Percentiles rank a stretch among this genome's conserved stretches.
These are phyloP conservation scores for Onychomys leucogaster DNA, from an alignment of 2,797 vertebrate genomes.

Conservation along the genomic window DNA sequence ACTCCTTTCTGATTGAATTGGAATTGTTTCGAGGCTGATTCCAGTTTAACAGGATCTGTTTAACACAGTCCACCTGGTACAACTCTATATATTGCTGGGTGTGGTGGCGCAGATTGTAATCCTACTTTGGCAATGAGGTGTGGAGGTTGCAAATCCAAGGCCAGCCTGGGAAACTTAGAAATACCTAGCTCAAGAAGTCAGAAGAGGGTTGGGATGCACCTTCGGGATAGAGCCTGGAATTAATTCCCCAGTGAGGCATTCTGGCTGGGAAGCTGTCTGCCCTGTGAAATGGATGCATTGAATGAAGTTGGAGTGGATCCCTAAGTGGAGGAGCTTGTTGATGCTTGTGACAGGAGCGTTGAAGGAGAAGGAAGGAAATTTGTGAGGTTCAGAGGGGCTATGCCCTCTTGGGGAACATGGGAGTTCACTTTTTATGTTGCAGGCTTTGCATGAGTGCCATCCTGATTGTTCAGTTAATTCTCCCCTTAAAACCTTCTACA, in stretches of 20 bases:
- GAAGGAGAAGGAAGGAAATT: neutral
- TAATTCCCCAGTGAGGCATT: neutral
- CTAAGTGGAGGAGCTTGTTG: neutral
- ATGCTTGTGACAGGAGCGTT: neutral
- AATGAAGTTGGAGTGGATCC: neutral
- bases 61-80: neutral
- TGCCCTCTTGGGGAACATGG: neutral
- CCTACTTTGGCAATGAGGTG: neutral
- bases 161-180: neutral
- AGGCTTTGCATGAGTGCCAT: neutral
- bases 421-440: neutral
- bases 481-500: neutral
- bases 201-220: neutral
- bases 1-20: slow-evolving; percentile 19
- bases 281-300: neutral
- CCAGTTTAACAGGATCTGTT: neutral
- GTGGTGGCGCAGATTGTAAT: neutral
- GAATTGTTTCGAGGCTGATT: slow-evolving; percentile 6
- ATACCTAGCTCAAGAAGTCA: neutral
- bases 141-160: neutral
- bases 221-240: neutral
- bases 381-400: neutral
- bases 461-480: neutral
- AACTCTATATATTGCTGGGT: neutral
- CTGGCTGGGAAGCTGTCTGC: neutral